Base-by-base conservation (phyloP, 2,113 vertebrate genomes). In the Barbus barbus region DNA sequence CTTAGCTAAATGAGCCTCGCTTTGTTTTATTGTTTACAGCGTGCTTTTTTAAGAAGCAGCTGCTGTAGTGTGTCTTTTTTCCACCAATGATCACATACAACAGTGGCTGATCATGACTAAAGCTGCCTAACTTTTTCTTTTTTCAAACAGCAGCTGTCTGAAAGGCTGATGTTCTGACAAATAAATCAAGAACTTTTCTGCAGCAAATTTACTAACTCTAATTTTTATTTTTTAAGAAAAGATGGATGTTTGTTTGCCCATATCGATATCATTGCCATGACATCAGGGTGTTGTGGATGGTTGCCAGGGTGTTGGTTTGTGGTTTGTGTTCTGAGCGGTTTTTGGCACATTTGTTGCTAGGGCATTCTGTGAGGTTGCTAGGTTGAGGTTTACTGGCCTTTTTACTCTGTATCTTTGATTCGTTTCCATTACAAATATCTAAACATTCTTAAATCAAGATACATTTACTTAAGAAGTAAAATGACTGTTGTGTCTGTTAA, bases 1-100 rank as follows among this genome's bases (percentile, higher is more conserved):
- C 36, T 12, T 14, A 74, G 48, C 33, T 53, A 83, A 82, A 80
- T 81, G 69, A 56, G 71, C 58, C 36, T 48, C 26, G 46, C 71
- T 87, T 83, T 85, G 76, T 87, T 83, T 85, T 7, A 51, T 77
- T 87, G 46, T 85, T 83, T 79, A 48, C 71, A 63, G 26, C 74
- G 22, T 53, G 28, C 18, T 78, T 78, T 73, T 84, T 71, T 61
- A 74, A 85, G 75, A 67, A 75, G 69, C 74, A 20, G 72, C 75
- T 82, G 51, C 73, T 18, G 5, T 53, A 44, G 14, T 78, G 33
- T 41, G 76, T 69, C 11, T 8, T 60, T 77, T 58, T 38, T 58
- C 26, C 5, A 22, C 9, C 11, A 31, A 7, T 36, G 53, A 58
- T 58, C n/a, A 78, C 31, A 28, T 24, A 61, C 3, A 7, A 61